Evolutionary conservation across 2,113 vertebrate genomes (phyloP).

Genomic region (Lota lota): DNA sequence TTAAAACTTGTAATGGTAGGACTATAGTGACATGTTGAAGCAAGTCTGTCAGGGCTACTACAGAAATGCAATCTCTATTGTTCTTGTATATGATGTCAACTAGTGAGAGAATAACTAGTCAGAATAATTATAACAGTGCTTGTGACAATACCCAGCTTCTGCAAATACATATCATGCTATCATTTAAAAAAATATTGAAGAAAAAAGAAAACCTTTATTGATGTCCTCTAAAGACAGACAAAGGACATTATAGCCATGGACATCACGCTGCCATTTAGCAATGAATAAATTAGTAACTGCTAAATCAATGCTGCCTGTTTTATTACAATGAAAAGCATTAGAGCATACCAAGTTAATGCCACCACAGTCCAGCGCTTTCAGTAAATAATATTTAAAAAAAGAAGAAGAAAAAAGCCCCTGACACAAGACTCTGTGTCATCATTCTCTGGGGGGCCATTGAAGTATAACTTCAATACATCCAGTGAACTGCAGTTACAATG

Average conservation of each 20-base stretch:
- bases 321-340: constrained; percentile 46
- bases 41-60: neutral
- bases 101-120: too few species aligned
- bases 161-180: neutral
- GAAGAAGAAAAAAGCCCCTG: neutral
- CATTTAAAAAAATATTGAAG: neutral
- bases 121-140: too few species aligned
- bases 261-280: constrained; percentile 32
- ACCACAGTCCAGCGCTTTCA: constrained; percentile 22
- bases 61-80: neutral
- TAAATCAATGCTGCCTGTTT: constrained; percentile 63
- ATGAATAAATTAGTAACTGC: constrained; percentile 58
- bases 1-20: constrained; percentile 30
- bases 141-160: neutral
- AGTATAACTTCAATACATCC: neutral
- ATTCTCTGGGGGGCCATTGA: constrained; percentile 5
- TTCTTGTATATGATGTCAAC: too few species aligned
- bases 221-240: constrained; percentile 31
- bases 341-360: constrained; percentile 38
- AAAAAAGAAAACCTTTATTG: neutral
- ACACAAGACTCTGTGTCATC: neutral
- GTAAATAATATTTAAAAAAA: constrained; percentile 14
- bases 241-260: constrained; percentile 27
- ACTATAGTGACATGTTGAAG: constrained; percentile 6
- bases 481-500: too few species aligned